These are phyloP conservation scores for Doryteuthis pealeii DNA, from an alignment of 1,140 invertebrate species.

Conservation along the genomic window DNA sequence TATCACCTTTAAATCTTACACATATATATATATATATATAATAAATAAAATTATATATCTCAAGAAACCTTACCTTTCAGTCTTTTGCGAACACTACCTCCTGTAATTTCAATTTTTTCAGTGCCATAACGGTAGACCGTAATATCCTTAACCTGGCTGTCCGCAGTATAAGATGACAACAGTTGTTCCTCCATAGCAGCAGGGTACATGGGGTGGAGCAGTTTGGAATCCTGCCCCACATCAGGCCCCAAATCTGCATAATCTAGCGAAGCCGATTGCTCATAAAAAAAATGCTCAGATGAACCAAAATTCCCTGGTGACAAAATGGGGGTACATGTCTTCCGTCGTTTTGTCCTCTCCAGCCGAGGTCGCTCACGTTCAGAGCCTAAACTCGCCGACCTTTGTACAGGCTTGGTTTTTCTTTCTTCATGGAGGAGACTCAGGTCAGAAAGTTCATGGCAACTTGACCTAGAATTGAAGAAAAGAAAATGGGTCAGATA, in stretches of 20 bases:
- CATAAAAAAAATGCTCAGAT: not conserved
- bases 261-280: not conserved
- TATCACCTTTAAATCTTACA: too few species aligned
- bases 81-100: not conserved
- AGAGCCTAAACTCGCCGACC: constrained; percentile 47
- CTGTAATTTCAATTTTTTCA: not conserved
- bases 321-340: constrained; percentile 47
- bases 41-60: too few species aligned
- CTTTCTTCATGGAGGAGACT: not conserved
- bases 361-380: constrained; percentile 29
- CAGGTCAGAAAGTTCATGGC: not conserved
- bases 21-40: too few species aligned
- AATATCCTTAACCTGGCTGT: not conserved
- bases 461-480: not conserved
- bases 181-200: not conserved
- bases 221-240: constrained; percentile 13
- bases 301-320: constrained; percentile 25
- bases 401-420: constrained; percentile 29
- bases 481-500: not conserved
- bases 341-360: constrained; percentile 40
- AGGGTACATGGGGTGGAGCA: not conserved
- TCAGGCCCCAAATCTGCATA: not conserved
- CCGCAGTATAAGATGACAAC: not conserved
- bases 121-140: not conserved
- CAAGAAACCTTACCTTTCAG: not conserved